Evolutionary conservation across 2,113 vertebrate genomes (phyloP), one percentile per base, ranked within the genome.

Genomic region (Channa maculata): DNA sequence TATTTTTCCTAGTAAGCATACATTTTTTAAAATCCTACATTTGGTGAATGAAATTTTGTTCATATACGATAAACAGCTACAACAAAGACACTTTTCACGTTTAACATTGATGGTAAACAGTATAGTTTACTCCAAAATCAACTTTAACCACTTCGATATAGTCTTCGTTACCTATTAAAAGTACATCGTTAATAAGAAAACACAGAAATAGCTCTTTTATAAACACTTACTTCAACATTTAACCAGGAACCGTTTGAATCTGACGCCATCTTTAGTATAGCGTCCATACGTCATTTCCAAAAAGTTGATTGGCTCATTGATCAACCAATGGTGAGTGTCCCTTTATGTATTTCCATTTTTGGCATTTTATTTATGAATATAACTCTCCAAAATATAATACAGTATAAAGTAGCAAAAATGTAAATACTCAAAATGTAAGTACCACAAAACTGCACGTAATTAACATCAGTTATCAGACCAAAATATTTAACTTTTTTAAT

Each of bases 201-300:
- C 2, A 0, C 0, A 0, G 1, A 39, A 67, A 24, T 6, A 4
- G 13, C 1, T 46, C 34, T 4, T 8, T 65, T 15, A 15, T 2
- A 53, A 39, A 61, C 41, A 86, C 80, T 77, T 54, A 88, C 82
- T 7, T 59, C 1, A 0, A 72, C 34, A 50, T 3, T 41, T 0
- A 3, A 6, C 5, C 3, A 0, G 0, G 0, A 39, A 3, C 61
- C 10, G 82, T 94, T 94, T 93, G 72, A 94, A 95, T 88, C 85
- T 65, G 90, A 94, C 93, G 92, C 93, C 93, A 92, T 93, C 53
- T 90, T 87, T 50, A 57, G 24, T 24, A 24, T 24, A 24, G 54
- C 69, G 68, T 88, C 48, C 0, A 0, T 50, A 46, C 77, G 86
- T 90, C 79, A 59, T 24, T 67, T 84, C 84, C 65, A 67, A 4